phyloP scores from a whole-genome alignment of 1,140 invertebrate species.

The Arion vulgaris region DNA sequence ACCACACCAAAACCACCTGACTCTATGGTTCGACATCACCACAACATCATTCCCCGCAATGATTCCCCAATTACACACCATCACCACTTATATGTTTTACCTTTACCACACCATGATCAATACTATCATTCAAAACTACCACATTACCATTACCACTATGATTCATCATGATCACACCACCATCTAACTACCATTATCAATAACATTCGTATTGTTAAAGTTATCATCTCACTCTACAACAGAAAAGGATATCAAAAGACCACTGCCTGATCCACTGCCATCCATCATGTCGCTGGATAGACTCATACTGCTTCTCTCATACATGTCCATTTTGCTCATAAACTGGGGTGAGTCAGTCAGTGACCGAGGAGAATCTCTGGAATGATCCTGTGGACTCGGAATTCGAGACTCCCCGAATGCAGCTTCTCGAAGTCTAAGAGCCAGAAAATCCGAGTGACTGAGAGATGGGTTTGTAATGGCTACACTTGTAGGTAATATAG shows the following conservation, averaged over 20 bases:
- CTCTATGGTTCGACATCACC: too few relatives aligned
- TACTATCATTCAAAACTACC: too few relatives aligned
- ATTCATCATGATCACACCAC: too few relatives aligned
- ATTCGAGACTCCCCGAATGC: conserved; percentile 69
- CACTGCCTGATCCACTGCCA: conserved; percentile 50
- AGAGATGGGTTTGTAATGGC: conserved; percentile 96
- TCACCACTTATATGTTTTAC: too few relatives aligned
- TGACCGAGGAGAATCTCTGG: conserved; percentile 60
- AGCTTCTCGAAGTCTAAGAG: conserved; percentile 81
- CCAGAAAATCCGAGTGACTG: conserved; percentile 89
- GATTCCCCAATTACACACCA: too few relatives aligned
- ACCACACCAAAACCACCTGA: too few relatives aligned
- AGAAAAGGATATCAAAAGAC: conserved; percentile 73
- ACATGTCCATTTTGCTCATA: conserved; percentile 59
- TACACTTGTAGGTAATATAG: conserved; percentile 89
- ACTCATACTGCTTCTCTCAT: conserved; percentile 42
- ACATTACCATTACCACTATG: too few relatives aligned
- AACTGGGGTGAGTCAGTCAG: conserved; percentile 52
- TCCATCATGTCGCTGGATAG: conserved; percentile 42
- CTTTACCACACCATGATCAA: too few relatives aligned
- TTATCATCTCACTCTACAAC: not conserved
- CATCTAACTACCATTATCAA: too few relatives aligned
- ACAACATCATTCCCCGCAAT: too few relatives aligned
- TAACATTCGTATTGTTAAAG: too few relatives aligned
- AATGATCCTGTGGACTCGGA: conserved; percentile 56